Percentiles rank a stretch among this genome's conserved stretches.
Conservation (phyloP, 2,888 invertebrate species). For the Dasysyrphus albostriatus region DNA sequence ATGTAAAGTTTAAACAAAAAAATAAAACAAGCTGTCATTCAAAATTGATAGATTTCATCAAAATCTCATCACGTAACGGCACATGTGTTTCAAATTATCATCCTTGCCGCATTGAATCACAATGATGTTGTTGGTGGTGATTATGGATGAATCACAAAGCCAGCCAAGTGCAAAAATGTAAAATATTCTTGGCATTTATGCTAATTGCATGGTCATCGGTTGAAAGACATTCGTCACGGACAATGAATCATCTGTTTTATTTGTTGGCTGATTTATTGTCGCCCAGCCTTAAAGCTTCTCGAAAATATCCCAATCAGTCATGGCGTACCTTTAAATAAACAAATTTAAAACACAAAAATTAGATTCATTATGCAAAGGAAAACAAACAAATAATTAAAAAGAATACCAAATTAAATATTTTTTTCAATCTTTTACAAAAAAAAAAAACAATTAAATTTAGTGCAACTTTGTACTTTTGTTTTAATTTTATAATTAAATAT, state of each 20-base stretch:
- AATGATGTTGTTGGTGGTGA: background rate
- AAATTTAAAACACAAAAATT: conserved; percentile 42
- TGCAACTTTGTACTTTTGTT: conserved; percentile 45
- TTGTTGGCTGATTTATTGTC: conserved; percentile 38
- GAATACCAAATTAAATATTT: background rate
- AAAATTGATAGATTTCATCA: conserved; percentile 39
- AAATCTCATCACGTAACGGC: conserved; percentile 35
- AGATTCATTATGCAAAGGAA: conserved; percentile 70
- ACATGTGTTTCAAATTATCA: conserved; percentile 22
- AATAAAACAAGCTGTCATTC: conserved; percentile 40
- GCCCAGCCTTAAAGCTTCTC: conserved; percentile 28
- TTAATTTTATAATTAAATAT: conserved; percentile 36
- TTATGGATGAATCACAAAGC: conserved; percentile 48
- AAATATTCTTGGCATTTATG: conserved; percentile 66
- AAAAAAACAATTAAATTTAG: conserved; percentile 54
- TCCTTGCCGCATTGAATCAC: conserved; percentile 12
- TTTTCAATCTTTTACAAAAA: conserved; percentile 77
- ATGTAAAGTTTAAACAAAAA: conserved; percentile 30
- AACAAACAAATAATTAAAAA: conserved; percentile 64
- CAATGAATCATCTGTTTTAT: conserved; percentile 62
- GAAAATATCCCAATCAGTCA: conserved; percentile 36
- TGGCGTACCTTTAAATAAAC: conserved; percentile 62
- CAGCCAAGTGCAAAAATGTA: conserved; percentile 55
- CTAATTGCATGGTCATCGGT: conserved; percentile 62
- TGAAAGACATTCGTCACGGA: conserved; percentile 69